A percentile compares a stretch with the other conserved stretches of the same genome.
Evolutionary conservation across 2,888 invertebrate species (phyloP).

Genomic region (Cenopis cana): DNA sequence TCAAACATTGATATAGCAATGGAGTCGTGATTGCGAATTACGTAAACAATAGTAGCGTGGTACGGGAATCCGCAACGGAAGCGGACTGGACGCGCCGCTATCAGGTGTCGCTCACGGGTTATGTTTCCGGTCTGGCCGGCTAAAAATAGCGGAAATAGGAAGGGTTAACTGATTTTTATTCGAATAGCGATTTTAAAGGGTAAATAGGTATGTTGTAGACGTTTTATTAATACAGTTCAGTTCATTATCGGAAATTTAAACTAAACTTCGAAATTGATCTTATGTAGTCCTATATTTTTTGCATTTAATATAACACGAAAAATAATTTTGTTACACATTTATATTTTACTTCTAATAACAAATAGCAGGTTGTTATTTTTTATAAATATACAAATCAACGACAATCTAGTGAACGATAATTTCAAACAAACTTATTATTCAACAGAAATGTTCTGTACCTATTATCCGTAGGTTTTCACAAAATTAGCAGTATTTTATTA

Average conservation of each 20-base stretch:
- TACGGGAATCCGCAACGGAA: constrained; percentile 14
- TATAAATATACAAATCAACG: no score
- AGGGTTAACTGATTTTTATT: constrained; percentile 23
- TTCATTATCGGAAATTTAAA: no score
- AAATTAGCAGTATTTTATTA: neutral
- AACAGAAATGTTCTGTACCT: no score
- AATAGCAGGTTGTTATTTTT: no score
- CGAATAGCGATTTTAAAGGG: neutral
- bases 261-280: neutral
- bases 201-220: neutral
- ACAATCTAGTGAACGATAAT: neutral
- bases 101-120: constrained; percentile 31
- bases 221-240: neutral
- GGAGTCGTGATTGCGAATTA: constrained; percentile 27
- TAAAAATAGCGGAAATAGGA: constrained; percentile 30
- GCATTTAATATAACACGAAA: no score
- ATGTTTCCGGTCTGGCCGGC: constrained; percentile 19
- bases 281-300: neutral
- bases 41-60: constrained; percentile 25
- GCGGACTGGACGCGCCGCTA: constrained; percentile 20
- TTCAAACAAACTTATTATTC: neutral
- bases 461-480: neutral
- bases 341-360: no score
- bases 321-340: no score
- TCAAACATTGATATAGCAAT: constrained; percentile 6